phyloP scores from a whole-genome alignment of 2,797 vertebrate species.

The Rhynchotus rufescens region DNA sequence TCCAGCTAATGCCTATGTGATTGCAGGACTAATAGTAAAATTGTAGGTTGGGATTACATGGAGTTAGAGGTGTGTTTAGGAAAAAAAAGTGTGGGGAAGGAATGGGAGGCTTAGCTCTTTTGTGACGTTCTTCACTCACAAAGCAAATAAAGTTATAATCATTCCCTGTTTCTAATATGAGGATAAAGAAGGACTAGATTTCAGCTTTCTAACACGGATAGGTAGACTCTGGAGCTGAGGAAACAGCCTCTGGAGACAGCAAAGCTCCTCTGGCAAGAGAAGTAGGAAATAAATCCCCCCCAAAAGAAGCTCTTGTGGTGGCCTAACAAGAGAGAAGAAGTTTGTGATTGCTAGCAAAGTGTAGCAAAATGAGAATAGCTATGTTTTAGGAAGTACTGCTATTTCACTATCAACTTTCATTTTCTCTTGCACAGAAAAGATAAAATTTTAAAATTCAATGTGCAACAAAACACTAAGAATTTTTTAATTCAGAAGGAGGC shows the following conservation, averaged over 20 bases:
- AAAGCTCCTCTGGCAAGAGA: background rate
- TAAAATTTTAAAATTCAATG: no score
- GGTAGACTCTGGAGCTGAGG: rapidly evolving
- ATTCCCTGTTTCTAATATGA: rapidly evolving
- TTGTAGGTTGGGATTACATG: background rate
- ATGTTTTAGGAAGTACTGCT: no score
- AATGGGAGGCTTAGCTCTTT: background rate
- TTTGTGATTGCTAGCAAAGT: background rate
- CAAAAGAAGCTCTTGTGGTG: background rate
- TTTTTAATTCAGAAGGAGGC: background rate
- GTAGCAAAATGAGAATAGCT: no score
- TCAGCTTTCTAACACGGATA: background rate
- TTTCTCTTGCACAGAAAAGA: no score
- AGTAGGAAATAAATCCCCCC: background rate
- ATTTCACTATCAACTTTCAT: no score
- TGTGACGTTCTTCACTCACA: background rate
- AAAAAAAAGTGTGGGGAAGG: no score
- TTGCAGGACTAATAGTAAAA: background rate
- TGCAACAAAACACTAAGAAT: no score
- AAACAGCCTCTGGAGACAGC: background rate
- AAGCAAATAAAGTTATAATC: background rate
- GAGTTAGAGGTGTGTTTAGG: no score
- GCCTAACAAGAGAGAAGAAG: background rate
- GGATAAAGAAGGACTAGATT: background rate
- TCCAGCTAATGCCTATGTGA: rapidly evolving